Percentiles rank a stretch among this genome's conserved stretches.
These are phyloP conservation scores for Drosophila melanosoma DNA, from an alignment of 2,888 invertebrate species.

Conservation along the genomic window DNA sequence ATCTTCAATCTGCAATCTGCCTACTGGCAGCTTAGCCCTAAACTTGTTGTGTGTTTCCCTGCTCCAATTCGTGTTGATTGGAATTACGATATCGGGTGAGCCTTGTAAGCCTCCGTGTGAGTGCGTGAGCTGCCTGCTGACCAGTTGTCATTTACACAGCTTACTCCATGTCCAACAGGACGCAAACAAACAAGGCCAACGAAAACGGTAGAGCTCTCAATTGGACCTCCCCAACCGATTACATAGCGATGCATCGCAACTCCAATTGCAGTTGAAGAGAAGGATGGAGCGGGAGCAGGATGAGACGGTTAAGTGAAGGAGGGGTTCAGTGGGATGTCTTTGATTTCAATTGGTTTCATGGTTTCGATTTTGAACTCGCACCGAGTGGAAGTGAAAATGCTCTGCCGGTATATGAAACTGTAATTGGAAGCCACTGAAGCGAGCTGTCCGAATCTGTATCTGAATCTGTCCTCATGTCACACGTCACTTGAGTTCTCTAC, in stretches of 20 bases:
- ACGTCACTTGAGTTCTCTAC: slow-evolving; percentile 19
- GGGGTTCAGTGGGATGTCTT: slow-evolving; percentile 24
- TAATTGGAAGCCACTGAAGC: slow-evolving; percentile 63
- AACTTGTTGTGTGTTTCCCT: slow-evolving; percentile 27
- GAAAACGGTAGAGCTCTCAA: slow-evolving; percentile 46
- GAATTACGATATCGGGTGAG: slow-evolving; percentile 49
- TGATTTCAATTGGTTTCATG: slow-evolving; percentile 61
- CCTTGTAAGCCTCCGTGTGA: slow-evolving; percentile 49
- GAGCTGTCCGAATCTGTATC: slow-evolving; percentile 39
- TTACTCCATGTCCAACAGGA: slow-evolving; percentile 63
- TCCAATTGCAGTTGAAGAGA: slow-evolving; percentile 20
- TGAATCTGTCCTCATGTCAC: slow-evolving; percentile 16
- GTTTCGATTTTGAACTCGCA: slow-evolving; percentile 45
- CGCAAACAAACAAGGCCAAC: slow-evolving; percentile 38
- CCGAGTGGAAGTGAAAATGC: slow-evolving; percentile 29
- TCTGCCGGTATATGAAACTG: slow-evolving; percentile 57
- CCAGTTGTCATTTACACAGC: slow-evolving; percentile 48
- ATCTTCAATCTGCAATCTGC: slow-evolving; percentile 18
- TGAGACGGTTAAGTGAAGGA: not conserved
- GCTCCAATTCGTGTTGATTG: slow-evolving; percentile 30
- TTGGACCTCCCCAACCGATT: slow-evolving; percentile 36
- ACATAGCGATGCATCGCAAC: slow-evolving; percentile 33
- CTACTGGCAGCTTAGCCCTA: slow-evolving; percentile 14
- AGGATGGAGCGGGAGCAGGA: not conserved
- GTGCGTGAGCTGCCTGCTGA: slow-evolving; percentile 31